A percentile compares a stretch with the other conserved stretches of the same genome.
Conservation (phyloP, 2,113 vertebrate species). For the Rana temporaria region DNA sequence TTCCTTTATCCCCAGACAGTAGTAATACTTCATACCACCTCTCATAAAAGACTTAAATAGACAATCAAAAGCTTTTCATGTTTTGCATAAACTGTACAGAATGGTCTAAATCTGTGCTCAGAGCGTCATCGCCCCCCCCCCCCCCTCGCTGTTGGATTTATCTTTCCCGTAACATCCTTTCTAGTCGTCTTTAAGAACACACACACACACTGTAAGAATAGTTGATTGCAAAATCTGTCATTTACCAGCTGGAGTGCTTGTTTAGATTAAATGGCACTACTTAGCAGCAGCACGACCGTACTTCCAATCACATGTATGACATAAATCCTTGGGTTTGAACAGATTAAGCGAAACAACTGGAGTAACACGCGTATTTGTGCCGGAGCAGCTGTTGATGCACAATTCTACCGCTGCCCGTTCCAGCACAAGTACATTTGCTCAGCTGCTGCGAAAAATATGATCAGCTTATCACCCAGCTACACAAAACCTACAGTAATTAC, state of each 20-base stretch:
- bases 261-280: conserved; percentile 25
- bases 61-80: too few species aligned
- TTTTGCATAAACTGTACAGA: too few species aligned
- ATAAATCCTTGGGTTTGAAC: conserved; percentile 34
- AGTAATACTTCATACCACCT: too few species aligned
- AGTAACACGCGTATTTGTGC: conserved; percentile 7
- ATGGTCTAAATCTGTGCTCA: neutral
- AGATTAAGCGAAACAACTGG: conserved; percentile 35
- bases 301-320: conserved; percentile 22
- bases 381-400: neutral
- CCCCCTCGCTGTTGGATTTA: too few species aligned
- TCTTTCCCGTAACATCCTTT: neutral
- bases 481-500: neutral
- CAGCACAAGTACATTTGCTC: conserved; percentile 2
- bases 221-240: conserved; percentile 8
- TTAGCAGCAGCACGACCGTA: neutral
- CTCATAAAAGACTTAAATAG: too few species aligned
- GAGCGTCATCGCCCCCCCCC: neutral
- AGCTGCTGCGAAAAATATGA: neutral
- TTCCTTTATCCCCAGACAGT: too few species aligned
- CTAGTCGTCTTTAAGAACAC: neutral
- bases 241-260: conserved; percentile 26
- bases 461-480: conserved; percentile 13
- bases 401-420: neutral
- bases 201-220: neutral